A percentile compares a stretch with the other conserved stretches of the same genome.
phyloP scores from a whole-genome alignment of 2,888 invertebrate species.

The Frankliniella fusca region DNA sequence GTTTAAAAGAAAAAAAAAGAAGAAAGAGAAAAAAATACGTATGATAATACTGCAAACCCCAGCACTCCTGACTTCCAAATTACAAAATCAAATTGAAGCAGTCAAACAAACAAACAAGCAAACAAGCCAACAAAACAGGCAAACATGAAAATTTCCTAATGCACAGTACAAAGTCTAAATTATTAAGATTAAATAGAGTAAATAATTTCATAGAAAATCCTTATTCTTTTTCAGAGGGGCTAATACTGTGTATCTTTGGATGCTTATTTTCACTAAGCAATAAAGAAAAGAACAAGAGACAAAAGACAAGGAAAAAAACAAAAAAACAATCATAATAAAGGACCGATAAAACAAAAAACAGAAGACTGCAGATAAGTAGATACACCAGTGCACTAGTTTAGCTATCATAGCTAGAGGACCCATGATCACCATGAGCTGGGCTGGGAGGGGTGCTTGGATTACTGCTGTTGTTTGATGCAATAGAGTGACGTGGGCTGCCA shows the following conservation, averaged over 20 bases:
- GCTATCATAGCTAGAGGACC: conserved; percentile 64
- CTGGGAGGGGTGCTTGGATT: conserved; percentile 69
- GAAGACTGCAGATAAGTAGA: neutral
- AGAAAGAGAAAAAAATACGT: too few relatives aligned
- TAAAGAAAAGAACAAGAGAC: neutral
- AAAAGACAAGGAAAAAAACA: neutral
- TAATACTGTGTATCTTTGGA: conserved; percentile 5
- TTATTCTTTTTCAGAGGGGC: neutral
- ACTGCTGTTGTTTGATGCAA: conserved; percentile 70
- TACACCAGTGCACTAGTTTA: conserved; percentile 45
- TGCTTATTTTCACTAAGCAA: conserved; percentile 10
- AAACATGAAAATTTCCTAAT: neutral
- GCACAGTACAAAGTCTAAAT: neutral
- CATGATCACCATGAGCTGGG: conserved; percentile 59
- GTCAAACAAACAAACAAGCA: neutral
- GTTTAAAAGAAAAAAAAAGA: neutral
- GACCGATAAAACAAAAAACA: neutral
- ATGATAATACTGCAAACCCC: neutral
- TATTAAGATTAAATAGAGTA: neutral
- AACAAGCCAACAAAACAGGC: neutral
- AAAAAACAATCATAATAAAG: neutral
- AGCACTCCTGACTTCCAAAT: neutral
- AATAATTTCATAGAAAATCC: neutral
- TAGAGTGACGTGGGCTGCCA: conserved; percentile 64
- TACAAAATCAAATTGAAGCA: neutral